Evolutionary conservation across 2,888 invertebrate species (phyloP).

Genomic region (Vanessa cardui): DNA sequence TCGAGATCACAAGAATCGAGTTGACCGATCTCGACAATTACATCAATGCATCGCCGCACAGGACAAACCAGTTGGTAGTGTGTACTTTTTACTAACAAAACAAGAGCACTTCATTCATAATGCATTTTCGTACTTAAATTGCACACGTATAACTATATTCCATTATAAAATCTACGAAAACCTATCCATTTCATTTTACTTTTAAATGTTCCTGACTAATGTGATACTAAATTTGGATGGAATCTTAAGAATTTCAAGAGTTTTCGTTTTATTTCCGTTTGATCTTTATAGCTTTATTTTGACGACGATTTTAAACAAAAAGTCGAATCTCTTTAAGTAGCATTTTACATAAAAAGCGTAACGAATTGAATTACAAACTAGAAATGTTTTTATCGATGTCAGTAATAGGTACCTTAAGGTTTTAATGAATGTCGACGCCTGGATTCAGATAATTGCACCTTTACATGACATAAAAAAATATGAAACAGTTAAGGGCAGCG

Average conservation of each 20-base stretch:
- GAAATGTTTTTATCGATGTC: constrained; percentile 16
- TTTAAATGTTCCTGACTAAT: constrained; percentile 1
- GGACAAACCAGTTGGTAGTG: constrained; percentile 65
- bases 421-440: constrained; percentile 27
- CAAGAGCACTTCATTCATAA: constrained; percentile 73
- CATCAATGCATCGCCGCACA: constrained; percentile 70
- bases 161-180: not conserved
- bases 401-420: constrained; percentile 24
- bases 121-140: constrained; percentile 53
- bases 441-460: constrained; percentile 28
- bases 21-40: constrained; percentile 62
- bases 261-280: constrained; percentile 4
- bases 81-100: constrained; percentile 71
- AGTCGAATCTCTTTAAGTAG: constrained; percentile 13
- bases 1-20: constrained; percentile 51
- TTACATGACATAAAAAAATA: constrained; percentile 38
- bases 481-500: constrained; percentile 45
- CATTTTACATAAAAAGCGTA: constrained; percentile 29
- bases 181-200: not conserved
- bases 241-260: constrained; percentile 10
- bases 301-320: not conserved
- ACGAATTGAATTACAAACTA: constrained; percentile 35
- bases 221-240: constrained; percentile 7
- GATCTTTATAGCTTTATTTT: constrained; percentile 12
- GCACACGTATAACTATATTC: not conserved